These are phyloP conservation scores for Leuciscus waleckii DNA, from an alignment of 2,797 vertebrate species.

Conservation along the genomic window DNA sequence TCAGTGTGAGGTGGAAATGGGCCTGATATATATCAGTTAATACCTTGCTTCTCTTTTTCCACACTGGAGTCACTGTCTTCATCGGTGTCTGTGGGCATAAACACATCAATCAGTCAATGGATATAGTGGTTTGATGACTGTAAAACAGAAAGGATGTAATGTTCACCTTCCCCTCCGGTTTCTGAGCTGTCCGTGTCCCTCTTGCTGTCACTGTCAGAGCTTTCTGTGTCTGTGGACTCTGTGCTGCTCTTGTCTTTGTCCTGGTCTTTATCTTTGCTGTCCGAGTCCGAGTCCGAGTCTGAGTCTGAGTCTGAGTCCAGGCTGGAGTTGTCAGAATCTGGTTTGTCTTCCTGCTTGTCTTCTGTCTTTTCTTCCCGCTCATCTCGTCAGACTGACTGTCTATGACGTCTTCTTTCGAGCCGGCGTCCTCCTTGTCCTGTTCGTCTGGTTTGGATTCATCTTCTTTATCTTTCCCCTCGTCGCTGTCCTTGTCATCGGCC, in stretches of 20 bases:
- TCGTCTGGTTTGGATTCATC: constrained; percentile 21
- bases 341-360: constrained; percentile 39
- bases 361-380: constrained; percentile 15
- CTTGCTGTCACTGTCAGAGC: constrained; percentile 41
- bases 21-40: not conserved
- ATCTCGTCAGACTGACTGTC: constrained; percentile 35
- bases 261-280: constrained; percentile 52
- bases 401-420: not conserved
- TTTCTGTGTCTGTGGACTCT: constrained; percentile 48
- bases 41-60: constrained; percentile 34
- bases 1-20: not conserved
- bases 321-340: constrained; percentile 35
- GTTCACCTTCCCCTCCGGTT: constrained; percentile 53
- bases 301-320: constrained; percentile 20
- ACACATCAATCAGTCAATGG: not conserved
- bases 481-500: not conserved
- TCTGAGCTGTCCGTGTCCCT: constrained; percentile 50
- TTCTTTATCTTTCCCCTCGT: constrained; percentile 25
- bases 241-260: constrained; percentile 38
- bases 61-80: constrained; percentile 16
- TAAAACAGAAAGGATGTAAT: not conserved
- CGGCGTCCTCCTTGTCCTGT: constrained; percentile 21
- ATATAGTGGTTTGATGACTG: not conserved
- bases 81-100: constrained; percentile 13
- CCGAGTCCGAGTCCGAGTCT: constrained; percentile 14